Conservation (phyloP, 2,797 vertebrate genomes). For the Hippocampus kuda region DNA sequence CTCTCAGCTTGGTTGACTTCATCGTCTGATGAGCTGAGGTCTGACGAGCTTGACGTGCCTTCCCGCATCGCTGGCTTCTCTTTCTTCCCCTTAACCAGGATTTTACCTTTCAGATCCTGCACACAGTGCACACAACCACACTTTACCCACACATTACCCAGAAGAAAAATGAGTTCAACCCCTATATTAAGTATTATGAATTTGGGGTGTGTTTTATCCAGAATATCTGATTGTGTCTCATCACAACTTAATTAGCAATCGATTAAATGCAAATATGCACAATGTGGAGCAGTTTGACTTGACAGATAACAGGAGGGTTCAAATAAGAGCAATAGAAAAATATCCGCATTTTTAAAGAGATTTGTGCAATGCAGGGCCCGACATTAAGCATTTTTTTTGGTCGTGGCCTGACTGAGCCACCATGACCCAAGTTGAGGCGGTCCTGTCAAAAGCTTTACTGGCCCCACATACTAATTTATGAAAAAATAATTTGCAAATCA, state of each 20-base stretch:
- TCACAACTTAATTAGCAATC: neutral
- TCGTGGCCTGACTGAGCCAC: too few relatives aligned
- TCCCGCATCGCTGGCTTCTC: conserved; percentile 38
- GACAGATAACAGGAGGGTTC: neutral
- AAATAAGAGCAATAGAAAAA: neutral
- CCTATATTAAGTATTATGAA: neutral
- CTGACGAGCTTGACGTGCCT: conserved; percentile 47
- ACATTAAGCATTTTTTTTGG: too few relatives aligned
- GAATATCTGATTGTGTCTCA: neutral
- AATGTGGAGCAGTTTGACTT: neutral
- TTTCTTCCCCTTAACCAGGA: conserved; percentile 89
- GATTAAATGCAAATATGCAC: neutral
- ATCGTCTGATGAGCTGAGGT: conserved; percentile 65
- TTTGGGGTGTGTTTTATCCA: neutral
- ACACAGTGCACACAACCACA: neutral
- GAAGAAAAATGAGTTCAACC: neutral
- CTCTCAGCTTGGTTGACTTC: conserved; percentile 37
- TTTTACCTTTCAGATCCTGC: conserved; percentile 80
- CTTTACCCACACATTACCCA: neutral
- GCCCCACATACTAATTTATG: too few relatives aligned
- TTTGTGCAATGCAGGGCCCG: too few relatives aligned
- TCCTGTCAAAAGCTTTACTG: too few relatives aligned
- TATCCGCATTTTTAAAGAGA: neutral
- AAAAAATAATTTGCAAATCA: too few relatives aligned
- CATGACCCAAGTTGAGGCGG: too few relatives aligned